Base-by-base conservation (phyloP, 2,113 vertebrate species). In the Cricetomys ansorgei region DNA sequence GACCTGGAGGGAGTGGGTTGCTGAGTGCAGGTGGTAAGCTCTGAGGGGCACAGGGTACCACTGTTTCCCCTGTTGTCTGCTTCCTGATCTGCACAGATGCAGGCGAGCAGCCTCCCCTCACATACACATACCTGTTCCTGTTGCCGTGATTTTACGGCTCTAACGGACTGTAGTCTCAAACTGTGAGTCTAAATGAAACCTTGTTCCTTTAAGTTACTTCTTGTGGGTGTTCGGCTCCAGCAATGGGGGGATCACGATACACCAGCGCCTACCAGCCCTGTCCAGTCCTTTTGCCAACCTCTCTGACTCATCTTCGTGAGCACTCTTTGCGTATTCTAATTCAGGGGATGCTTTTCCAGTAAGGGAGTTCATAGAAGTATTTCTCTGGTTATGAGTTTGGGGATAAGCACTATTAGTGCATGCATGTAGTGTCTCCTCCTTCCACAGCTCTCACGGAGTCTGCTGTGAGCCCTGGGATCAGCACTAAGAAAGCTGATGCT, bases 311-410 rank as follows among this genome's bases (percentile, higher is more conserved):
- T 48, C 5, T 12, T 4, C 11, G 45, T 21, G 53, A 50, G 27
- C 15, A 2, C 15, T 40, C 43, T 7, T 45, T 53, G 4, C 0
- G 1, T 23, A 25, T 7, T 43, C 43, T n/a, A 37, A 29, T 31
- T 12, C 4, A n/a, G n/a, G 12, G 0, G 3, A 10, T 19, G 0
- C 1, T 1, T 64, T 16, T 9, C 43, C 2, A 43, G 27, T 27
- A n/a, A n/a, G 19, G 50, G 12, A 65, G 57, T 57, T 57, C 43
- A 59, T 17, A 57, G 21, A 64, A 43, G 2, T 9, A 31, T 16
- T 70, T 53, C 67, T 64, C 53, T 37, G 69, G 17, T 40, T 62
- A 21, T 16, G 31, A 5, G 65, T 5, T 8, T 53, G 25, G 11
- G 27, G 12, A 55, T 55, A 9, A 77, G 19, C 1, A 1, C 55